Conservation (phyloP, 30 jellyfish, hydroid and myxozoan genomes). For the Mastigias papua region DNA sequence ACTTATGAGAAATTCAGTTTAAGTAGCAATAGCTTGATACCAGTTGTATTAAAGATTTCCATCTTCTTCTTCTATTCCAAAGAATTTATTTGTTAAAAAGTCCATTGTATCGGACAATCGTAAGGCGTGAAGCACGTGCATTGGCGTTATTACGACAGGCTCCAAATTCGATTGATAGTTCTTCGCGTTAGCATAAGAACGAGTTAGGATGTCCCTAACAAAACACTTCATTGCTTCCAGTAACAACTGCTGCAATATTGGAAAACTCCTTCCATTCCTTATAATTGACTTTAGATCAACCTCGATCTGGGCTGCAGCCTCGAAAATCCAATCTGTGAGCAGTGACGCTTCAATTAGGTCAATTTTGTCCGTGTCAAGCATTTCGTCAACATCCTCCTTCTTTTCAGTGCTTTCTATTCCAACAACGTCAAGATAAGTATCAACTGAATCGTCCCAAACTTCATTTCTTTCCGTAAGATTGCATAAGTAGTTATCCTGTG, state of each 20-base stretch:
- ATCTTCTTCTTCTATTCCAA: conserved; percentile 78
- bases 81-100: conserved; percentile 71
- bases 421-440: conserved; percentile 40
- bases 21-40: too few relatives aligned
- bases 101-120: conserved; percentile 61
- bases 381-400: neutral
- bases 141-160: conserved; percentile 80
- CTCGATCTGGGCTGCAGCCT: conserved; percentile 82
- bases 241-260: conserved; percentile 83
- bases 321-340: conserved; percentile 82
- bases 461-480: neutral
- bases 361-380: conserved; percentile 14
- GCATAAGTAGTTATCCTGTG: conserved; percentile 26
- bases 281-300: conserved; percentile 69
- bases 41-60: conserved; percentile 22
- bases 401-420: conserved; percentile 4
- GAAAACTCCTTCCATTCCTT: conserved; percentile 38
- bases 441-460: conserved; percentile 13
- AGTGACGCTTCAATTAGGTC: conserved; percentile 32
- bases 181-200: conserved; percentile 62
- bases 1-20: too few relatives aligned
- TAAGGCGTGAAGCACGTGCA: conserved; percentile 70
- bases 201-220: conserved; percentile 62
- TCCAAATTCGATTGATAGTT: conserved; percentile 39
- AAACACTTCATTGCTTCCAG: conserved; percentile 74